phyloP scores from a whole-genome alignment of 2,113 vertebrate genomes.

The Monarcha castaneiventris region DNA sequence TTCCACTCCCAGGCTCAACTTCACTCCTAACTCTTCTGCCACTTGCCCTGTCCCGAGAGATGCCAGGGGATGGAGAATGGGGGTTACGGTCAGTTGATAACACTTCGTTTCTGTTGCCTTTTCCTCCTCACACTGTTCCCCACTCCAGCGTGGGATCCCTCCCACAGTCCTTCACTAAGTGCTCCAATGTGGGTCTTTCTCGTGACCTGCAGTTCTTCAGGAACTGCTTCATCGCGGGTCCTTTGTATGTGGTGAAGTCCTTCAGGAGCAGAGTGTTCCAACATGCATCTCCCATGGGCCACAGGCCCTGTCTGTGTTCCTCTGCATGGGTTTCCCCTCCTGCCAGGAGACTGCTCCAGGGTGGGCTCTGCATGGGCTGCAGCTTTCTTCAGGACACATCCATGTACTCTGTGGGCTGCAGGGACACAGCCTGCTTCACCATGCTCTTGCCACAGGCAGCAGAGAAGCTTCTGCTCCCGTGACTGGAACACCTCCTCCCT shows the following conservation, averaged over 20 bases:
- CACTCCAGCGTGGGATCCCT: not conserved
- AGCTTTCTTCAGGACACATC: not conserved
- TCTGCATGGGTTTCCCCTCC: not conserved
- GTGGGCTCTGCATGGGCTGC: not conserved
- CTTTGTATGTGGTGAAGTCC: no score
- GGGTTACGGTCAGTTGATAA: not conserved
- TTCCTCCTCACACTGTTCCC: not conserved
- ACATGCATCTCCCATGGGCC: accelerated
- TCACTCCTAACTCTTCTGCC: not conserved
- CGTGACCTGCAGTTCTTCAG: not conserved
- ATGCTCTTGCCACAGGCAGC: not conserved
- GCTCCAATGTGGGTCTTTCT: not conserved
- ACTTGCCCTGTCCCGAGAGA: accelerated
- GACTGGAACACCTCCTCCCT: not conserved
- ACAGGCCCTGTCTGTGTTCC: not conserved
- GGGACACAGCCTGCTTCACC: not conserved
- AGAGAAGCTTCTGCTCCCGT: not conserved
- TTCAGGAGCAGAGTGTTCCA: not conserved
- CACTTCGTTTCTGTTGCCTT: not conserved
- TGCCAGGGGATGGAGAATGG: accelerated
- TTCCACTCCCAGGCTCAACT: not conserved
- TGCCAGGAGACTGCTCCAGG: not conserved
- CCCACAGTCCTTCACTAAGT: not conserved
- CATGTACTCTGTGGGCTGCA: not conserved
- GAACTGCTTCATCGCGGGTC: not conserved